phyloP scores from a whole-genome alignment of 2,888 invertebrate species.

The Hemithea aestivaria region DNA sequence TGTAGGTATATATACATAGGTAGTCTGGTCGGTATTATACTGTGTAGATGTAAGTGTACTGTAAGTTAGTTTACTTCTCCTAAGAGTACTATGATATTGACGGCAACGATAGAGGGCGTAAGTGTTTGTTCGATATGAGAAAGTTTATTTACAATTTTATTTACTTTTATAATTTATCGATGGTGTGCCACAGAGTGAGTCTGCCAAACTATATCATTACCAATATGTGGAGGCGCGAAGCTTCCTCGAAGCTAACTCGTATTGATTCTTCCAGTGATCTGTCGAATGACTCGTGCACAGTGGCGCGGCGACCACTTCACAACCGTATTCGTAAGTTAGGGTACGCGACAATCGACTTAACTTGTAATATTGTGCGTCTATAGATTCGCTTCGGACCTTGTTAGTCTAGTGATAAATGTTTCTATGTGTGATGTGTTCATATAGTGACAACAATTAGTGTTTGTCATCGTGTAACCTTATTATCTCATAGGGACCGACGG shows the following conservation, averaged over 20 bases:
- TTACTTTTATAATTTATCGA: conserved; percentile 75
- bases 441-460: conserved; percentile 64
- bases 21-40: conserved; percentile 77
- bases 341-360: conserved; percentile 55
- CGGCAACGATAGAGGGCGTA: conserved; percentile 75
- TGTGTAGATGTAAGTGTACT: conserved; percentile 60
- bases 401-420: conserved; percentile 69
- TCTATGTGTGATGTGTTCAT: conserved; percentile 75
- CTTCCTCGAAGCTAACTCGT: conserved; percentile 34
- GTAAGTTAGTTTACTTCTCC: conserved; percentile 67
- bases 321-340: conserved; percentile 68
- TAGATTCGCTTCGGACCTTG: conserved; percentile 65
- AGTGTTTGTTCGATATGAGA: conserved; percentile 74
- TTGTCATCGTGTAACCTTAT: conserved; percentile 52
- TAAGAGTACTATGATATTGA: conserved; percentile 75
- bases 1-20: conserved; percentile 45
- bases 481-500: conserved; percentile 54
- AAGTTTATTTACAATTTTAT: conserved; percentile 77
- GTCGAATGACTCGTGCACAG: conserved; percentile 54
- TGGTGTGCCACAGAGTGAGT: conserved; percentile 80
- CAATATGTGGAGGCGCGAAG: conserved; percentile 45
- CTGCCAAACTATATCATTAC: conserved; percentile 80
- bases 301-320: conserved; percentile 64
- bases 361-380: conserved; percentile 51
- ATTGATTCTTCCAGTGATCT: conserved; percentile 75